phyloP scores from a whole-genome alignment of 2,113 vertebrate species.

The Siphamia tubifer region DNA sequence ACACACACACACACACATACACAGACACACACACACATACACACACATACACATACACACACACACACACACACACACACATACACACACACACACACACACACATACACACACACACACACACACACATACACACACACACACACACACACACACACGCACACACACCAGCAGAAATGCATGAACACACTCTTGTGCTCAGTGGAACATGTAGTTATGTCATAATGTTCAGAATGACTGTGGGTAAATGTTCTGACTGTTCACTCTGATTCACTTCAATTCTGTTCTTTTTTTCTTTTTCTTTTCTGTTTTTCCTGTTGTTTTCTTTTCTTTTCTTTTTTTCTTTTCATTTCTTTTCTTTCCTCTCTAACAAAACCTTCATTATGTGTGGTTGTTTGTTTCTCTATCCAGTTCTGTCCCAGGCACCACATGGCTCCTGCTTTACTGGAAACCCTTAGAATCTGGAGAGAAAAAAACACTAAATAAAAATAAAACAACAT shows the following conservation, averaged over 20 bases:
- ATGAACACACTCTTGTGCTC: constrained; percentile 56
- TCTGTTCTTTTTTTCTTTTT: background rate
- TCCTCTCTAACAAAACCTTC: constrained; percentile 48
- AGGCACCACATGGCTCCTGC: constrained; percentile 28
- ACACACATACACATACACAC: too few relatives aligned
- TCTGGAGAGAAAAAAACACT: background rate
- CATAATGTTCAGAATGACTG: constrained; percentile 25
- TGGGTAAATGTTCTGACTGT: constrained; percentile 1
- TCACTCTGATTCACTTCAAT: background rate
- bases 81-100: constrained; percentile 33
- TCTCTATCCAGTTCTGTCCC: constrained; percentile 40
- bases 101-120: constrained; percentile 33
- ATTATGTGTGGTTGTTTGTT: constrained; percentile 49
- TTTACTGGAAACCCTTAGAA: constrained; percentile 5
- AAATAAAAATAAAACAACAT: background rate
- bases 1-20: constrained; percentile 26
- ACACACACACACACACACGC: constrained; percentile 30
- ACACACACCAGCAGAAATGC: constrained; percentile 34
- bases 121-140: constrained; percentile 22
- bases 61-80: constrained; percentile 22
- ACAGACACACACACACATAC: constrained; percentile 45
- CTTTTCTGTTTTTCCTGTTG: too few relatives aligned
- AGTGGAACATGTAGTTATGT: constrained; percentile 65
- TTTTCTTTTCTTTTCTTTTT: constrained; percentile 5
- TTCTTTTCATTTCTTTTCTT: background rate